Evolutionary conservation across 2,113 vertebrate species (phyloP), one percentile per base, ranked within the genome.

Genomic region (Fregetta grallaria): DNA sequence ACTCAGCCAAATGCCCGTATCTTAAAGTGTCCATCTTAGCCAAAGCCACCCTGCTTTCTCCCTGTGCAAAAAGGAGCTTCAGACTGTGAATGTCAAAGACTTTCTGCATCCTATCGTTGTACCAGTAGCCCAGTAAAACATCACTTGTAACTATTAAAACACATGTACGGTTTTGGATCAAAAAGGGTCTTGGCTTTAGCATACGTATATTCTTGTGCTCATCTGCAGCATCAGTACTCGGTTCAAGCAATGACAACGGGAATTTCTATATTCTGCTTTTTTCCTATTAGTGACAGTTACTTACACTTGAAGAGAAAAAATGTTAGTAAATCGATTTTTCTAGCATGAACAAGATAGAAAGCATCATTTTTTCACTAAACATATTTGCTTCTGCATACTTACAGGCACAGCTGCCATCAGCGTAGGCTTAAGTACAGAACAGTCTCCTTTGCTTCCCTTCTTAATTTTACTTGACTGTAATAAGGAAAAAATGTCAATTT

Each of bases 391-490:
- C 22, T 67, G 36, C 52, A 62, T 95, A 98, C 98, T 98, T 90
- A 99, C 98, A 70, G 98, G 98, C 81, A 99, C 98, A 77, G 98
- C 98, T 59, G 98, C 98, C 98, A 99, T 98, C 79, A 99, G 95
- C 2, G 98, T 98, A 55, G 98, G 98, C 66, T 97, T 99, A 44
- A 99, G 97, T 32, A 98, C 97, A 71, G 96, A 96, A 61, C 98
- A 98, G 66, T 99, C 98, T 67, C 98, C 98, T 97, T 98, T 98
- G 97, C 98, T 99, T 94, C 98, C 98, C 71, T 98, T 99, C 94
- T 99, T 99, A 91, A 99, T 99, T 97, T 98, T 98, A 95, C 98
- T 99, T 73, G 98, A 98, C 98, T 99, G 96, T 16, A 97, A 97
- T 34, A 91, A 55, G 18, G 38, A 91, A 83, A 96, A 86, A 47